These are phyloP conservation scores for Thamnophis elegans DNA, from an alignment of 2,797 vertebrate genomes.

Conservation along the genomic window DNA sequence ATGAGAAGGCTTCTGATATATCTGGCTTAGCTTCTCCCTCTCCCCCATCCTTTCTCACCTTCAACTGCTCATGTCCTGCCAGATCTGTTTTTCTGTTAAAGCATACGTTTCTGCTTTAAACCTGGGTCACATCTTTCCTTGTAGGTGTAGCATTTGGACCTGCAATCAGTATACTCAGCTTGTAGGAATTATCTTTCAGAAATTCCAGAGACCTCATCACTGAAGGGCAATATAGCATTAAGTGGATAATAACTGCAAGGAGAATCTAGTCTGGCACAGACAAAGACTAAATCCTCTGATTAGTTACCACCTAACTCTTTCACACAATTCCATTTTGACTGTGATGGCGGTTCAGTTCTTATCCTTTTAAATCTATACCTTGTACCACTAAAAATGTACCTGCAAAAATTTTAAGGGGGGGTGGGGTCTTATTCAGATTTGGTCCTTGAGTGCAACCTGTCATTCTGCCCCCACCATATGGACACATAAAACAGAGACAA, in stretches of 20 bases:
- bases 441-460: not conserved
- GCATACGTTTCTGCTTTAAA: not conserved
- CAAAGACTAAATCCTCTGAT: not conserved
- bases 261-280: not conserved
- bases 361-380: not conserved
- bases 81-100: not conserved
- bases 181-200: constrained; percentile 20
- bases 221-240: not conserved
- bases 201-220: constrained; percentile 8
- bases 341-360: not conserved
- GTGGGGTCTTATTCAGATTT: not conserved
- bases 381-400: not conserved
- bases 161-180: constrained; percentile 2
- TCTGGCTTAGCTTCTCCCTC: not conserved
- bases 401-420: not conserved
- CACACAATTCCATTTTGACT: not conserved
- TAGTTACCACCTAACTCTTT: not conserved
- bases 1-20: not conserved
- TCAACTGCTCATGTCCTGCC: not conserved
- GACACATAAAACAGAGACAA: not conserved
- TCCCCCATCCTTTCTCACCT: not conserved
- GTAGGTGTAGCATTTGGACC: not conserved
- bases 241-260: constrained; percentile 10
- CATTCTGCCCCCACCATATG: not conserved
- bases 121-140: not conserved